Evolutionary conservation across 2,797 vertebrate genomes (phyloP), one percentile per base, ranked within the genome.

Genomic region (Discoglossus pictus): DNA sequence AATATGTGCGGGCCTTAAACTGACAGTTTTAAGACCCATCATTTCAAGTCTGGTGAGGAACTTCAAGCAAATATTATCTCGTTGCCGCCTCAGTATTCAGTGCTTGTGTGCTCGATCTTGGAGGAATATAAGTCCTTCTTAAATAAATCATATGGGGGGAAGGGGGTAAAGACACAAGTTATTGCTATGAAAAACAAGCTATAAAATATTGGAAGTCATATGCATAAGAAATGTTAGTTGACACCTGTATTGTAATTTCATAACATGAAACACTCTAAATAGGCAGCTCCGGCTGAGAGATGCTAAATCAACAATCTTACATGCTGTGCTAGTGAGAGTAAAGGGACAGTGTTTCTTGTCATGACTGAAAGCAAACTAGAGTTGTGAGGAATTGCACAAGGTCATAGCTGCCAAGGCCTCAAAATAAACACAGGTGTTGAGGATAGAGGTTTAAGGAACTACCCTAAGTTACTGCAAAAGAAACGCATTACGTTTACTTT

Each of bases 351-450:
- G 73, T 73, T 88, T 92, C 87, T 79, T 82, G 73, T 84, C 72
- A 76, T 65, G 79, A 81, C 86, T 86, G 83, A 87, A 76, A 83
- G 75, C 80, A 82, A 78, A 79, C 80, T 83, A 83, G 68, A 80
- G 86, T 84, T 80, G 74, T 61, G 79, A 84, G 84, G 84, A 81
- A 82, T 77, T 73, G 84, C 80, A 78, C 38, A 60, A 82, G 79
- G 77, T 78, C 80, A 58, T 48, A 61, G 52, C 68, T 86, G 83
- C 86, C 74, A 79, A 86, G 87, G 87, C 84, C 86, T 87, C 86
- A 90, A 81, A 82, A 88, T 91, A 92, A 93, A 94, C 91, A 91
- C 88, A 92, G 91, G 86, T 92, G 89, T 76, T 83, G 79, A 82
- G 86, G 86, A 82, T 85, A 83, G 80, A 77, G 74, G 73, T 44